Conservation (phyloP, 1,140 invertebrate species). For the Dendroctonus ponderosae region DNA sequence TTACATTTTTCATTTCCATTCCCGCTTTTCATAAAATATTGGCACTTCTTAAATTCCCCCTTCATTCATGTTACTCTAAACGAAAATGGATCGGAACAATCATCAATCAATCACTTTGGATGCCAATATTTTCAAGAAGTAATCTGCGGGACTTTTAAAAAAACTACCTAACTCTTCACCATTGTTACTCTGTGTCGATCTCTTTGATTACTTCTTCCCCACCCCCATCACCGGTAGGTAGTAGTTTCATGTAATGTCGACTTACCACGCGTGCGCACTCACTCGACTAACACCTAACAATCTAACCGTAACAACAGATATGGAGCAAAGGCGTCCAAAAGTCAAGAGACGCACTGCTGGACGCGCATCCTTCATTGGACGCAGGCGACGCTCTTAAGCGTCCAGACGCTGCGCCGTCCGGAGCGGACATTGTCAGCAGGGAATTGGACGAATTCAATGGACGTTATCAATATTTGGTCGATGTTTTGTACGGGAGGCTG, state of each 20-base stretch:
- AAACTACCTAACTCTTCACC: too few species aligned
- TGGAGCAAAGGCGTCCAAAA: conserved; percentile 60
- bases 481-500: conserved; percentile 67
- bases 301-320: conserved; percentile 60
- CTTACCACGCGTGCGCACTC: conserved; percentile 38
- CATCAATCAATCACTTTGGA: too few species aligned
- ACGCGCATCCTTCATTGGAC: conserved; percentile 80
- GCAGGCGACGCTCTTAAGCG: conserved; percentile 53
- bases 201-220: conserved; percentile 29
- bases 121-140: too few species aligned
- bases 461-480: conserved; percentile 74
- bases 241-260: conserved; percentile 37
- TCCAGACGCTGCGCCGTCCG: conserved; percentile 50
- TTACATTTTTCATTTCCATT: too few species aligned
- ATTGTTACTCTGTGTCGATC: too few species aligned
- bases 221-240: conserved; percentile 6
- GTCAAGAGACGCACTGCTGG: conserved; percentile 84
- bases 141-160: too few species aligned
- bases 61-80: too few species aligned
- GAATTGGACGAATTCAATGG: conserved; percentile 85
- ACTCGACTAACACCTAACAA: conserved; percentile 46
- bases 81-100: too few species aligned
- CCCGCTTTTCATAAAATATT: too few species aligned
- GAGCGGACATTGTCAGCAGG: conserved; percentile 77
- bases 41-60: too few species aligned